These are phyloP conservation scores for Xylocampa areola DNA, from an alignment of 2,888 invertebrate species.

Conservation along the genomic window DNA sequence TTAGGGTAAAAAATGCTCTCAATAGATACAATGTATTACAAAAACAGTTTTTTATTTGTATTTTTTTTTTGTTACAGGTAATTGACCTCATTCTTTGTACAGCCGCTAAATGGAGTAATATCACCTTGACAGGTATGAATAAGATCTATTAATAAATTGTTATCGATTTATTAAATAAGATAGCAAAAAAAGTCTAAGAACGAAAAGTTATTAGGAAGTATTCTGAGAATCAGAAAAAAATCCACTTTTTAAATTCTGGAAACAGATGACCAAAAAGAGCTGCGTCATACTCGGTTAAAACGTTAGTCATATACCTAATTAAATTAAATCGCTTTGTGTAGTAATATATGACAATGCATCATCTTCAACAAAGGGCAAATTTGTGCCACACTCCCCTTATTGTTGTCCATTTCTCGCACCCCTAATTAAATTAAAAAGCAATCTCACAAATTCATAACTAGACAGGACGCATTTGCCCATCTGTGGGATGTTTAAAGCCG, in stretches of 20 bases:
- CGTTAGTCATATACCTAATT: conserved; percentile 17
- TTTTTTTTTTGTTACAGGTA: conserved; percentile 79
- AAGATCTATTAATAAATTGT: conserved; percentile 34
- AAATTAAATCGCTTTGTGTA: conserved; percentile 23
- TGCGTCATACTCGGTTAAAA: conserved; percentile 22
- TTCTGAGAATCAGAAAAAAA: neutral
- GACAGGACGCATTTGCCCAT: conserved; percentile 5
- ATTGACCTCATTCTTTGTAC: conserved; percentile 70
- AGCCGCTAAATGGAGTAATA: conserved; percentile 38
- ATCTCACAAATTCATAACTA: conserved; percentile 24
- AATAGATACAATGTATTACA: conserved; percentile 51
- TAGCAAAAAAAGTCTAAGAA: neutral
- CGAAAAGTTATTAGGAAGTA: neutral
- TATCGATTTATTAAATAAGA: conserved; percentile 27
- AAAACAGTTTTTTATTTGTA: conserved; percentile 64
- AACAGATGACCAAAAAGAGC: neutral
- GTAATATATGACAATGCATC: conserved; percentile 29
- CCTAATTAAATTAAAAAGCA: conserved; percentile 31
- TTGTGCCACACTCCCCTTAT: conserved; percentile 18
- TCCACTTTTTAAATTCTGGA: neutral
- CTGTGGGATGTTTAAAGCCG: conserved; percentile 2
- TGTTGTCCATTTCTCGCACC: conserved; percentile 13
- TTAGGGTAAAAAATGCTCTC: conserved; percentile 34
- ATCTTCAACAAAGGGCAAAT: conserved; percentile 18
- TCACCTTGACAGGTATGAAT: conserved; percentile 53